phyloP scores from a whole-genome alignment of 2,888 invertebrate species.

The Melanophora roralis region DNA sequence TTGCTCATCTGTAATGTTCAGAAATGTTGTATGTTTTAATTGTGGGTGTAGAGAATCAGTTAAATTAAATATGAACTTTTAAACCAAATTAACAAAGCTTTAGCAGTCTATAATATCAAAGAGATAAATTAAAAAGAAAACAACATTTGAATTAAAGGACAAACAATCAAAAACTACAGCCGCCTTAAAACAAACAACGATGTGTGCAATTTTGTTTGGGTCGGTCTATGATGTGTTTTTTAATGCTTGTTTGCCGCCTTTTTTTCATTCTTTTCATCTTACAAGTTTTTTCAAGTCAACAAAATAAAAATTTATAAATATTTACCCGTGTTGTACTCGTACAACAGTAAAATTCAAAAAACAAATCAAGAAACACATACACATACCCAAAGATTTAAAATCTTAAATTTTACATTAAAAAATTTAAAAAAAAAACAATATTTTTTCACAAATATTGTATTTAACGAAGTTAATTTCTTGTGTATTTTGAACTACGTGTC shows the following conservation, averaged over 20 bases:
- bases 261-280: slow-evolving; percentile 49
- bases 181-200: slow-evolving; percentile 17
- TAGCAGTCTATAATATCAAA: slow-evolving; percentile 46
- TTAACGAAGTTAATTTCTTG: slow-evolving; percentile 1
- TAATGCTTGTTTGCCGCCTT: slow-evolving; percentile 21
- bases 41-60: slow-evolving; percentile 45
- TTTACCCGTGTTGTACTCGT: slow-evolving; percentile 35
- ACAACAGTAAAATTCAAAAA: slow-evolving; percentile 16
- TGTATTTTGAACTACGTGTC: background rate
- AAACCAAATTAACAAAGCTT: slow-evolving; percentile 59
- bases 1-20: too few species aligned
- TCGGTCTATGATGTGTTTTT: background rate
- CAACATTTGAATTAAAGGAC: slow-evolving; percentile 48
- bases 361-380: slow-evolving; percentile 2
- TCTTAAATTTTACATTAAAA: slow-evolving; percentile 16
- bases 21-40: background rate
- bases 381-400: slow-evolving; percentile 16
- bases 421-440: slow-evolving; percentile 23
- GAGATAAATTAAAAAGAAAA: slow-evolving; percentile 46
- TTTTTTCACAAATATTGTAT: slow-evolving; percentile 2
- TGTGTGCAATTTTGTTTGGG: slow-evolving; percentile 16
- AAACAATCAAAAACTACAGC: slow-evolving; percentile 46
- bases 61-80: slow-evolving; percentile 59
- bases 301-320: slow-evolving; percentile 49
- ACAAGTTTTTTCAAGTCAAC: slow-evolving; percentile 53